These are phyloP conservation scores for Bubo bubo DNA, from an alignment of 2,113 vertebrate species.

Conservation along the genomic window DNA sequence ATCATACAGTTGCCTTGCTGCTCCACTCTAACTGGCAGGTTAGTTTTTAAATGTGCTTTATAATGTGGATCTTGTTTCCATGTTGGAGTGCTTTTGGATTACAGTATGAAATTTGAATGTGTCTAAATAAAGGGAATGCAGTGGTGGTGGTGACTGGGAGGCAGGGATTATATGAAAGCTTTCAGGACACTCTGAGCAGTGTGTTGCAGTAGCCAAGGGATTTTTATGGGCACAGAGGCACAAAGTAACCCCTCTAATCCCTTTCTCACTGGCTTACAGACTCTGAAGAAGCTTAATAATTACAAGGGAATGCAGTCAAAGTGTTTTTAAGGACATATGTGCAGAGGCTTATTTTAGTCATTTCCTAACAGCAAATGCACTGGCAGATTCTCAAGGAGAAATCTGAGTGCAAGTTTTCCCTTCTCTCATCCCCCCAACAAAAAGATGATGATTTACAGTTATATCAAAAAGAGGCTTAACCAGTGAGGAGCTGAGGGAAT, in stretches of 20 bases:
- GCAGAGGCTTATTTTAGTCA: slow-evolving; percentile 61
- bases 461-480: slow-evolving; percentile 4
- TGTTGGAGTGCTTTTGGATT: slow-evolving; percentile 49
- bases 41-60: slow-evolving; percentile 34
- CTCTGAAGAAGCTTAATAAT: slow-evolving; percentile 75
- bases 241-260: slow-evolving; percentile 72
- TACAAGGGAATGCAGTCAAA: slow-evolving; percentile 67
- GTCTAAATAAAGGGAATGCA: slow-evolving; percentile 62
- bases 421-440: neutral
- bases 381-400: slow-evolving; percentile 37
- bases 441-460: neutral
- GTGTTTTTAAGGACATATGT: slow-evolving; percentile 73
- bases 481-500: neutral
- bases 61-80: slow-evolving; percentile 45
- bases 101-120: slow-evolving; percentile 55
- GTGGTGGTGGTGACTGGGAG: slow-evolving; percentile 7
- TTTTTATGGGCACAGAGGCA: slow-evolving; percentile 70
- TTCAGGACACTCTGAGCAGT: slow-evolving; percentile 61
- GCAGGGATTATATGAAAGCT: slow-evolving; percentile 72
- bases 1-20: neutral
- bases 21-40: neutral
- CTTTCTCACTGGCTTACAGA: slow-evolving; percentile 67
- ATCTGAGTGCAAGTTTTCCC: neutral
- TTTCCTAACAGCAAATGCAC: slow-evolving; percentile 52
- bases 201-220: slow-evolving; percentile 54